phyloP scores from a whole-genome alignment of 2,113 vertebrate genomes.

The Amphiprion percula region DNA sequence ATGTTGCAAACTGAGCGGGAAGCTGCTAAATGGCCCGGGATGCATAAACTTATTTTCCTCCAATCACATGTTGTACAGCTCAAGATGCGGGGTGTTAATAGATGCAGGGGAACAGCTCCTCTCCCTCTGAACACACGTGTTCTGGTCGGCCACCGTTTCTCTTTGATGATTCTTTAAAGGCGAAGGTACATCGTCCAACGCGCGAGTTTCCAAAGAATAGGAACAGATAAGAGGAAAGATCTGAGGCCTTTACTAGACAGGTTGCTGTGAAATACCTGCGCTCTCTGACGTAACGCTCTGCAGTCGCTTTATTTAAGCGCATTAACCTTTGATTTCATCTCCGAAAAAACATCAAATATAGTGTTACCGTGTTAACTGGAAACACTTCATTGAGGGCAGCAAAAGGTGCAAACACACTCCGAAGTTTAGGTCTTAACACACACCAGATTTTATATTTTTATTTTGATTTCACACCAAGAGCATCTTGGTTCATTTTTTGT shows the following conservation, averaged over 20 bases:
- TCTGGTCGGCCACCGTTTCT: conserved; percentile 4
- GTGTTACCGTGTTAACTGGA: not conserved
- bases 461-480: not conserved
- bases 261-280: conserved; percentile 22
- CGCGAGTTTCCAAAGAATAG: conserved; percentile 31
- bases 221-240: conserved; percentile 60
- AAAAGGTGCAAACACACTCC: not conserved
- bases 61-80: conserved; percentile 25
- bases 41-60: conserved; percentile 37
- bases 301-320: conserved; percentile 5
- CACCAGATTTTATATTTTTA: too few relatives aligned
- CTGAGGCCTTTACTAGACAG: conserved; percentile 47
- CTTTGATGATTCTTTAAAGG: conserved; percentile 58
- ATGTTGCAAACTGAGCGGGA: conserved; percentile 54
- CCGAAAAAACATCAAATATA: not conserved
- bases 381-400: not conserved
- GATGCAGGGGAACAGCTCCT: not conserved
- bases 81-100: conserved; percentile 31
- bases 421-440: not conserved
- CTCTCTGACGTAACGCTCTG: conserved; percentile 12
- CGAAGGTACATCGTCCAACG: conserved; percentile 7
- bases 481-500: not conserved
- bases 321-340: conserved; percentile 18
- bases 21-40: conserved; percentile 63
- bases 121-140: not conserved